phyloP scores from a whole-genome alignment of 1,140 invertebrate species.

The Bombus confusus region DNA sequence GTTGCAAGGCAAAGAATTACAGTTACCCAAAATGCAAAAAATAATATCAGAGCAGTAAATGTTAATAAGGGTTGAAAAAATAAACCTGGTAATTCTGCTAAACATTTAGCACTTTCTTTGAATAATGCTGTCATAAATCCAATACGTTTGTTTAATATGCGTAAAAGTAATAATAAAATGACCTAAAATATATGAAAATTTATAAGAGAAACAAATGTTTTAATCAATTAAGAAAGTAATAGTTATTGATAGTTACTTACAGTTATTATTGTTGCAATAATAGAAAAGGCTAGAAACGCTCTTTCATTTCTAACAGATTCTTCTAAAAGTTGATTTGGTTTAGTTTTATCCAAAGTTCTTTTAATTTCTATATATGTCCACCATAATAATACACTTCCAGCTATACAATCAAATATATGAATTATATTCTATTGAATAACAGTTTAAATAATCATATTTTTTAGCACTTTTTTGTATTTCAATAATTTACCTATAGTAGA shows the following conservation, averaged over 20 bases:
- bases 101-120: slow-evolving; percentile 92
- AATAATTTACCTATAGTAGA: slow-evolving; percentile 86
- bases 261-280: slow-evolving; percentile 93
- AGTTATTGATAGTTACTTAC: slow-evolving; percentile 82
- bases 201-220: slow-evolving; percentile 35
- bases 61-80: slow-evolving; percentile 94
- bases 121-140: slow-evolving; percentile 92
- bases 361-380: slow-evolving; percentile 93
- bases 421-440: not conserved
- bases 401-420: slow-evolving; percentile 75
- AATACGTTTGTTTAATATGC: slow-evolving; percentile 91
- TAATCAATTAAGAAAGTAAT: not conserved
- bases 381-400: slow-evolving; percentile 92
- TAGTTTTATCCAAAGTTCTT: slow-evolving; percentile 86
- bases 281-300: slow-evolving; percentile 91
- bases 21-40: slow-evolving; percentile 93
- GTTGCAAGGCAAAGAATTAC: slow-evolving; percentile 89
- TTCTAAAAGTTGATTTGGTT: slow-evolving; percentile 85
- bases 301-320: slow-evolving; percentile 93
- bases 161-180: slow-evolving; percentile 90
- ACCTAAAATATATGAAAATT: slow-evolving; percentile 84
- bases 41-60: slow-evolving; percentile 89
- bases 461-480: not conserved
- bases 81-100: slow-evolving; percentile 91
- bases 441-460: not conserved